phyloP scores from a whole-genome alignment of 2,888 invertebrate species.

The Tipula helvola region DNA sequence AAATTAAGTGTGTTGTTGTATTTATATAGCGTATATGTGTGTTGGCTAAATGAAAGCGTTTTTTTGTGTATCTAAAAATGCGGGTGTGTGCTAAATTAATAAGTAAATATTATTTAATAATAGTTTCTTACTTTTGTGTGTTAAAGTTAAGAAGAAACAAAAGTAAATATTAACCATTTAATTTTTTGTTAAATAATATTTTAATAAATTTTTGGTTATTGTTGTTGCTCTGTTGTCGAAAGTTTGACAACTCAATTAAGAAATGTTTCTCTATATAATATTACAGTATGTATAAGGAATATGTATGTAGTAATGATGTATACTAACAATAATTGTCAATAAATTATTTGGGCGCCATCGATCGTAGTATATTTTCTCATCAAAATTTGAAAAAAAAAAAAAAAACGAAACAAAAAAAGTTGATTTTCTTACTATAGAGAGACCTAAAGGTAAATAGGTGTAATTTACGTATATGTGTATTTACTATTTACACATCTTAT shows the following conservation, averaged over 20 bases:
- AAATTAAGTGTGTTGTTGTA: background rate
- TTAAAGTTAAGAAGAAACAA: background rate
- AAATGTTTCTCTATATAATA: background rate
- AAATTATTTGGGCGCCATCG: background rate
- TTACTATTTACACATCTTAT: background rate
- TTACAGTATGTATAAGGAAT: background rate
- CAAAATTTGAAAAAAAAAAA: background rate
- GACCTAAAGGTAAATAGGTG: background rate
- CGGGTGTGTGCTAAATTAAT: constrained; percentile 4
- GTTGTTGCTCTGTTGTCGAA: background rate
- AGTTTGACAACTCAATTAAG: background rate
- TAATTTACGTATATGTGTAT: background rate
- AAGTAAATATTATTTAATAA: background rate
- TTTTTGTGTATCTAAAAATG: background rate
- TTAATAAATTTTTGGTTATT: background rate
- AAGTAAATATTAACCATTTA: constrained; percentile 4
- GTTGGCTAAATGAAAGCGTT: background rate
- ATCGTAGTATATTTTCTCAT: background rate
- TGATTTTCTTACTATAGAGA: background rate
- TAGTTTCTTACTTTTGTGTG: background rate
- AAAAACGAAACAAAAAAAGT: background rate
- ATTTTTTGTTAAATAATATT: background rate
- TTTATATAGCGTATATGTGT: background rate
- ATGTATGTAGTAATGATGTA: background rate
- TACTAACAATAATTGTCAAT: background rate